These are phyloP conservation scores for Spodoptera picta DNA, from an alignment of 2,888 invertebrate species.

Conservation along the genomic window DNA sequence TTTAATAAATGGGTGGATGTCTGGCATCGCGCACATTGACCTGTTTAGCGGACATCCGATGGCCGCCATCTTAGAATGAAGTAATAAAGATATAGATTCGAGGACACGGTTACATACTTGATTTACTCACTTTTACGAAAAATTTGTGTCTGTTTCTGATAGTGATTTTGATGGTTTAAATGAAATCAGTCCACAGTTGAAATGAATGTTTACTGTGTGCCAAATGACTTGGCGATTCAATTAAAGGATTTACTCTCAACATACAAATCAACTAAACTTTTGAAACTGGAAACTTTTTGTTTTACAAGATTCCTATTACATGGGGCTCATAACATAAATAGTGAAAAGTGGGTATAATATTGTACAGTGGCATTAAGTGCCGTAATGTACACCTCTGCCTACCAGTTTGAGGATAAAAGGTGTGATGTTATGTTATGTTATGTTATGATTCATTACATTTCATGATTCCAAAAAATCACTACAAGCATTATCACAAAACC, in stretches of 20 bases:
- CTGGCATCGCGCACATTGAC: slow-evolving; percentile 41
- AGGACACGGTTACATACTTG: slow-evolving; percentile 16
- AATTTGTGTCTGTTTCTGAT: not conserved
- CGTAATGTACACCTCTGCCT: no score
- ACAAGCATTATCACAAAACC: no score
- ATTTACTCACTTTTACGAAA: slow-evolving; percentile 1
- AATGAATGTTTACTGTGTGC: slow-evolving; percentile 15
- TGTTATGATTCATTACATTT: no score
- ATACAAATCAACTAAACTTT: no score
- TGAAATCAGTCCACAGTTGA: not conserved
- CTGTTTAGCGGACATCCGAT: slow-evolving; percentile 41
- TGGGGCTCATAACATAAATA: no score
- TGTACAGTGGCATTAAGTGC: no score
- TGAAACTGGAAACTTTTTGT: no score
- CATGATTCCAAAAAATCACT: no score
- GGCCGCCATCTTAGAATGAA: slow-evolving; percentile 22
- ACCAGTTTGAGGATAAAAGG: no score
- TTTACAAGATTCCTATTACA: no score
- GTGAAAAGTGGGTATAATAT: no score
- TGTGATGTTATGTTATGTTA: no score
- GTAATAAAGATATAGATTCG: slow-evolving; percentile 28
- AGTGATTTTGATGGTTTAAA: not conserved
- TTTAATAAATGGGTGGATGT: slow-evolving; percentile 39
- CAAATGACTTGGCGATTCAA: slow-evolving; percentile 46
- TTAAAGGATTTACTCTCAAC: slow-evolving; percentile 3